phyloP scores from a whole-genome alignment of 2,888 invertebrate species.

The Trichogramma evanescens region DNA sequence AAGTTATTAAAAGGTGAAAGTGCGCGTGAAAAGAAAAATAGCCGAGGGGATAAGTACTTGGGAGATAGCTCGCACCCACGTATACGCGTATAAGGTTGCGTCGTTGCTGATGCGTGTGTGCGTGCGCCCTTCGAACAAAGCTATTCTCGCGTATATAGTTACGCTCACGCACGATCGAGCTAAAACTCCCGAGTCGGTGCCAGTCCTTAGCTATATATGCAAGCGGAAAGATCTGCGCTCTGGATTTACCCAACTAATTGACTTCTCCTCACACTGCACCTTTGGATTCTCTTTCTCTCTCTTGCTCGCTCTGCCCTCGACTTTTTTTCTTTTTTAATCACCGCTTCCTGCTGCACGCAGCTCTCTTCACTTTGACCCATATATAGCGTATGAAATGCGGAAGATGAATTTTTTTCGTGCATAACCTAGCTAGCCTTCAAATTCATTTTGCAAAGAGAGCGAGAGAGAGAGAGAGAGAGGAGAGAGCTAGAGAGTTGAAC shows the following conservation, averaged over 20 bases:
- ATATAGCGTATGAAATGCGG: no score
- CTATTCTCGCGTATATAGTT: no score
- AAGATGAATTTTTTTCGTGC: conserved; percentile 11
- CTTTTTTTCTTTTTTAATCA: neutral
- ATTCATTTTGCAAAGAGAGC: conserved; percentile 1
- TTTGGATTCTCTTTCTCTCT: conserved; percentile 3
- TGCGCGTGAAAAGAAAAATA: conserved; percentile 4
- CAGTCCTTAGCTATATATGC: neutral
- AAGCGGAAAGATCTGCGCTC: conserved; percentile 2
- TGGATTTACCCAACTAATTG: conserved; percentile 16
- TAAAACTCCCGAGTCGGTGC: no score
- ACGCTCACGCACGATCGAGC: no score
- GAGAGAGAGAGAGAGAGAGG: neutral
- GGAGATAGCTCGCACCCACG: neutral
- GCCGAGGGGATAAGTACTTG: conserved; percentile 1
- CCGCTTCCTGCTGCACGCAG: neutral
- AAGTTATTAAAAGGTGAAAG: conserved; percentile 3
- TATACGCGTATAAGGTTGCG: neutral
- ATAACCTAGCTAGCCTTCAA: neutral
- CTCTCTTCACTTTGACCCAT: neutral
- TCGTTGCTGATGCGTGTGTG: no score
- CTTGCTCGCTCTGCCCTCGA: neutral
- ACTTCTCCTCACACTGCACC: neutral
- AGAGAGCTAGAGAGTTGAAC: neutral
- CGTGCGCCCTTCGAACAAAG: no score